phyloP scores from a whole-genome alignment of 2,113 vertebrate genomes.

The Campylomormyrus tamandua region DNA sequence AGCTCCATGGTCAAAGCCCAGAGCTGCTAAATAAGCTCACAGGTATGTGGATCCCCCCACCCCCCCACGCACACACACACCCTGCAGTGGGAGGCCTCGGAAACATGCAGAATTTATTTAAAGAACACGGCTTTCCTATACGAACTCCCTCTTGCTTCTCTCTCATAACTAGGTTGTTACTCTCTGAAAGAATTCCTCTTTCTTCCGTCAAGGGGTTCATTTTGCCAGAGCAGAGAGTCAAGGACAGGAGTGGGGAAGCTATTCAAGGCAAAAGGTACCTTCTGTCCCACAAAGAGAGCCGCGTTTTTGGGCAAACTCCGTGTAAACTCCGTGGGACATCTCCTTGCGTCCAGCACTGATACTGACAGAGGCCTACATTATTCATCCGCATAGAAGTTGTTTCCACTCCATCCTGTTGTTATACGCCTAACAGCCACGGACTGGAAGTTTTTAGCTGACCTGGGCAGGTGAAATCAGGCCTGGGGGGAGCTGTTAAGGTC shows the following conservation, averaged over 20 bases:
- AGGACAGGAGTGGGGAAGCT: background rate
- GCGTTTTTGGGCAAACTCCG: background rate
- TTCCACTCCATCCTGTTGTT: background rate
- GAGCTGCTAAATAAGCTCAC: conserved; percentile 37
- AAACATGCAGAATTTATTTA: background rate
- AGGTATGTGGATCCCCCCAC: conserved; percentile 13
- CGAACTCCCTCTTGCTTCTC: background rate
- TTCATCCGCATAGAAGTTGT: background rate
- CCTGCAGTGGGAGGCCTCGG: background rate
- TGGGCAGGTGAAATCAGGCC: background rate
- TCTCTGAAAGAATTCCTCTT: background rate
- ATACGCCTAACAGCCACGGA: background rate
- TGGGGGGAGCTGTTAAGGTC: background rate
- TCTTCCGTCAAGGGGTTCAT: background rate
- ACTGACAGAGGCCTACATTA: background rate
- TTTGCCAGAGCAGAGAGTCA: background rate
- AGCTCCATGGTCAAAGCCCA: conserved; percentile 48
- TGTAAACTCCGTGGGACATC: background rate
- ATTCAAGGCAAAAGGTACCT: background rate
- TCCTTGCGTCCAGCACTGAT: background rate
- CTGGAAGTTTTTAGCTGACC: background rate
- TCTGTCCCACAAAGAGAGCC: background rate
- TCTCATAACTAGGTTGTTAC: conserved; percentile 1
- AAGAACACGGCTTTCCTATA: background rate
- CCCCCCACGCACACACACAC: conserved; percentile 22